phyloP scores from a whole-genome alignment of 2,113 vertebrate genomes.

The Ptilonorhynchus violaceus region DNA sequence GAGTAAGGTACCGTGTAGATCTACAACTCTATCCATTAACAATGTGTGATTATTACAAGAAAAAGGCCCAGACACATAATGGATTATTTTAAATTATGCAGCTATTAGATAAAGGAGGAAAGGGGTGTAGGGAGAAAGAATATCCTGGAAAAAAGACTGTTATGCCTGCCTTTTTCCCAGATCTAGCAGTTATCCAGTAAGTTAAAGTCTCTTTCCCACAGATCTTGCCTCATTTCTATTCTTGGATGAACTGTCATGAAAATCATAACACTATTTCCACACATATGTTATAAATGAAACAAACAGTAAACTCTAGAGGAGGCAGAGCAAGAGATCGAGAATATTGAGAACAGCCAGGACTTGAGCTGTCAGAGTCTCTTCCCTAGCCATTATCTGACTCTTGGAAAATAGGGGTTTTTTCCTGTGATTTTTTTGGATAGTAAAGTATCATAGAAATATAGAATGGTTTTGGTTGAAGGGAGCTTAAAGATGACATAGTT shows the following conservation, averaged over 20 bases:
- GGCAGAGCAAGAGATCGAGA: neutral
- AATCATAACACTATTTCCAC: neutral
- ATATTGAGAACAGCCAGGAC: neutral
- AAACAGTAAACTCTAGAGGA: neutral
- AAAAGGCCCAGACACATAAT: neutral
- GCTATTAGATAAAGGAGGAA: neutral
- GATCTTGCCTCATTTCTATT: neutral
- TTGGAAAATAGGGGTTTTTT: neutral
- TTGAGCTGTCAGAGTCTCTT: neutral
- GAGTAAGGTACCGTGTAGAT: neutral
- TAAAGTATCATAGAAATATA: neutral
- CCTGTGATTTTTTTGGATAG: neutral
- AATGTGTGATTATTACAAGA: neutral
- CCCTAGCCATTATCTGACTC: neutral
- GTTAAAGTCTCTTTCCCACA: neutral
- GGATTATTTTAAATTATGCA: neutral
- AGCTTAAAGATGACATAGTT: neutral
- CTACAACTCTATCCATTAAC: neutral
- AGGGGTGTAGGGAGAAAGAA: neutral
- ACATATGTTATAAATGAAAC: neutral
- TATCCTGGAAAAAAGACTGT: neutral
- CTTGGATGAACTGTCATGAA: neutral
- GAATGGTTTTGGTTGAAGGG: neutral
- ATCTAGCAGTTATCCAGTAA: neutral
- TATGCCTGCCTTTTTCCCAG: neutral